Base-by-base conservation (phyloP, 2,888 invertebrate species). In the Drosophila tanythrix region DNA sequence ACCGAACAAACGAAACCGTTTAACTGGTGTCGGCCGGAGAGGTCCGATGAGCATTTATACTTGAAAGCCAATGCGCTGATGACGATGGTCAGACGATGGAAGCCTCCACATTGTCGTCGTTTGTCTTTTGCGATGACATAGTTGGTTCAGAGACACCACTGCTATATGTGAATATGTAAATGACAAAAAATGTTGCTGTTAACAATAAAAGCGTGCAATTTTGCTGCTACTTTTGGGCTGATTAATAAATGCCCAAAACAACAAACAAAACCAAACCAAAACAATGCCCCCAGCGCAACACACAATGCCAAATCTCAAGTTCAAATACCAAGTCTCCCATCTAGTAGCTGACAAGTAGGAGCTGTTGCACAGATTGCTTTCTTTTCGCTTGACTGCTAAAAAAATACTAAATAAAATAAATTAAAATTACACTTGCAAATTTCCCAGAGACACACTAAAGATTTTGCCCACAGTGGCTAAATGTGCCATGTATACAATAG, bases 1-100 rank as follows among this genome's bases (percentile, higher is more conserved):
- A 82, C 83, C 79, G 75, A 76, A 76, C 85, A 85, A 91, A 81
- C 64, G 85, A 79, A 79, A 69, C 77, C 73, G 74, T 79, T 74
- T 79, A 85, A 91, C 91, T 91, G 91, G 91, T 90, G 89, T 60
- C 73, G 70, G 55, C 43, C 79, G 68, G 33, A 67, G 50, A 76
- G 70, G 43, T 62, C 63, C 69, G 69, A 64, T 73, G 78, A 77
- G 83, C 84, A 89, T 91, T 91, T 91, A 91, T 91, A 91, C 75
- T 70, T 66, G 46, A 68, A 48, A 48, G 36, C 33, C 53, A 62
- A 46, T 46, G 21, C 46, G 27, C 52, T 40, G 53, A 40, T 13
- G 55, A 50, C 51, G n/a, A 25, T 50, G 61, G 64, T 48, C 58
- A 50, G 60, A 36, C 18, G 61, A 48, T 46, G 57, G 57, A 36